Percentiles rank a stretch among this genome's conserved stretches.
These are phyloP conservation scores for Drosophila basisetae DNA, from an alignment of 2,888 invertebrate genomes.

Conservation along the genomic window DNA sequence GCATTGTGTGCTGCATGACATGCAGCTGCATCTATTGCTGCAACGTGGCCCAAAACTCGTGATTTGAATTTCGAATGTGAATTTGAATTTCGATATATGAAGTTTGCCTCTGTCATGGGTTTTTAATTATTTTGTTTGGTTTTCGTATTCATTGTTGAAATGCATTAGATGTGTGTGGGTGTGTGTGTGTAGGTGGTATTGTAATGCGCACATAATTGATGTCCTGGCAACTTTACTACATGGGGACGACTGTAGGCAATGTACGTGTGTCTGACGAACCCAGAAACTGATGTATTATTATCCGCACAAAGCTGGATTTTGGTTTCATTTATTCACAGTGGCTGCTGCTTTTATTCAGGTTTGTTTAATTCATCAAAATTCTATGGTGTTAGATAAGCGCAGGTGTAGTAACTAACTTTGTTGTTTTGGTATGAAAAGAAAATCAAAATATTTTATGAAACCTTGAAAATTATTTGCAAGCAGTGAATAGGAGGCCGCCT, in stretches of 20 bases:
- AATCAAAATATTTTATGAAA: not conserved
- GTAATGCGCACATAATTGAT: slow-evolving; percentile 75
- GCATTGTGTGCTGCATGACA: slow-evolving; percentile 60
- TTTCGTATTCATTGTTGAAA: slow-evolving; percentile 47
- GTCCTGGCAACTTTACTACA: slow-evolving; percentile 43
- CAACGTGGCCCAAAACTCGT: slow-evolving; percentile 35
- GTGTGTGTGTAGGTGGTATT: slow-evolving; percentile 38
- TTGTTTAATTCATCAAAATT: slow-evolving; percentile 3
- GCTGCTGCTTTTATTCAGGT: slow-evolving; percentile 7
- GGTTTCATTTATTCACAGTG: slow-evolving; percentile 32
- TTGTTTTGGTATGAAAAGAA: not conserved
- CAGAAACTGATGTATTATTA: slow-evolving; percentile 49
- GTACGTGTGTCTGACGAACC: slow-evolving; percentile 33
- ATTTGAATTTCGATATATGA: slow-evolving; percentile 73
- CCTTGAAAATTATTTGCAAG: not conserved
- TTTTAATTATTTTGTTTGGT: slow-evolving; percentile 80
- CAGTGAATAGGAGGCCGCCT: not conserved
- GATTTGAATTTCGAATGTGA: slow-evolving; percentile 70
- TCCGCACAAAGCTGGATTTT: slow-evolving; percentile 34
- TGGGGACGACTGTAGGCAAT: slow-evolving; percentile 19
- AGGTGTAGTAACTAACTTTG: not conserved
- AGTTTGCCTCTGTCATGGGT: slow-evolving; percentile 57
- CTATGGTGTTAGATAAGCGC: not conserved
- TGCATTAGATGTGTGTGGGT: slow-evolving; percentile 14
- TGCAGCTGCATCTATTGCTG: slow-evolving; percentile 33